phyloP scores from a whole-genome alignment of 2,888 invertebrate species.

The Geotrupes spiniger region DNA sequence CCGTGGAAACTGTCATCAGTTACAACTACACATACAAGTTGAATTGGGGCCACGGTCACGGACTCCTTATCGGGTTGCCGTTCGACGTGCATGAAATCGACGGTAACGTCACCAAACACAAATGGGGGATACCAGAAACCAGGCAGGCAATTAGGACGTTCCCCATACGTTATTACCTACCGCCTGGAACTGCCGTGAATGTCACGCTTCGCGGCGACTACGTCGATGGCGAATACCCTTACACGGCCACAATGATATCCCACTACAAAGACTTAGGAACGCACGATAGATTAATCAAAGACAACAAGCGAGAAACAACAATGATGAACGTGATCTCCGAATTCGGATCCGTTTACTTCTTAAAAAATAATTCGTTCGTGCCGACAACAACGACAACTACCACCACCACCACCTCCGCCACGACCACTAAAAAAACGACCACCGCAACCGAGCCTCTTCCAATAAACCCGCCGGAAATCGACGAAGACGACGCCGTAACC shows the following conservation, averaged over 20 bases:
- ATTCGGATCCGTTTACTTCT: slow-evolving; percentile 74
- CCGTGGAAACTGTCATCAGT: slow-evolving; percentile 70
- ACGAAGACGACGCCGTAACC: slow-evolving; percentile 30
- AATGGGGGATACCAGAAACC: slow-evolving; percentile 65
- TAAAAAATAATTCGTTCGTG: slow-evolving; percentile 71
- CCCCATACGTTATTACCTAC: slow-evolving; percentile 58
- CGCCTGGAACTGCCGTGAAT: slow-evolving; percentile 78
- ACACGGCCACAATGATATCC: slow-evolving; percentile 68
- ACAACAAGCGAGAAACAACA: slow-evolving; percentile 63
- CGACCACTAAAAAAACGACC: slow-evolving; percentile 50
- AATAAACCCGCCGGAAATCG: slow-evolving; percentile 46
- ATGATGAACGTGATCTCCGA: slow-evolving; percentile 67
- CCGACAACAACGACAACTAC: slow-evolving; percentile 72
- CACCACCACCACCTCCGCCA: slow-evolving; percentile 53
- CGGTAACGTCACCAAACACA: slow-evolving; percentile 51
- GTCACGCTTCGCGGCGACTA: slow-evolving; percentile 73
- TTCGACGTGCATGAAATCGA: slow-evolving; percentile 57
- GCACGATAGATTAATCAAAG: slow-evolving; percentile 59
- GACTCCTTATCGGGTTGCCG: slow-evolving; percentile 67
- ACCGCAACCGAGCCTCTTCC: slow-evolving; percentile 56
- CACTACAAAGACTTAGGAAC: slow-evolving; percentile 63
- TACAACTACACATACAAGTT: slow-evolving; percentile 69
- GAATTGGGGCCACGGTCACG: slow-evolving; percentile 78
- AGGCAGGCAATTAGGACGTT: slow-evolving; percentile 49
- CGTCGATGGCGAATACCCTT: slow-evolving; percentile 72